Conservation (phyloP, 2,113 vertebrate species). For the Phalacrocorax aristotelis region DNA sequence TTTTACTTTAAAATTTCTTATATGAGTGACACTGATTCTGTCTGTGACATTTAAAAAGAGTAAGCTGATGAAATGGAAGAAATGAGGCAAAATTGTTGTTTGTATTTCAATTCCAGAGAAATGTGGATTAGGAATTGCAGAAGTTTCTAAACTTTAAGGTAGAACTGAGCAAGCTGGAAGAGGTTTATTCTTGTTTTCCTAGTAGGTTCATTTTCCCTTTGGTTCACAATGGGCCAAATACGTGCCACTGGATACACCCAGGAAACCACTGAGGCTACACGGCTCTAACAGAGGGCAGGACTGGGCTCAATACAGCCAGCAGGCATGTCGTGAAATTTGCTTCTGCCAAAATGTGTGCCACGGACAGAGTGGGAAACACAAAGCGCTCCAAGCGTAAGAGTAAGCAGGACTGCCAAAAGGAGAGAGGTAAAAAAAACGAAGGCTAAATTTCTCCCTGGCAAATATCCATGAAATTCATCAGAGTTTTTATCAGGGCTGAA, state of each 20-base stretch:
- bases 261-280: neutral
- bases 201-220: neutral
- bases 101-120: conserved; percentile 15
- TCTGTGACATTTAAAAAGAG: neutral
- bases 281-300: neutral
- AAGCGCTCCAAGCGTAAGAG: neutral
- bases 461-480: neutral
- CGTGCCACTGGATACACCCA: neutral
- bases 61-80: conserved; percentile 27
- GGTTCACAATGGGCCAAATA: neutral
- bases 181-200: neutral
- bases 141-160: conserved; percentile 15
- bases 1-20: conserved; percentile 51
- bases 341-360: neutral
- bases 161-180: neutral
- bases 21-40: neutral
- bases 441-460: neutral
- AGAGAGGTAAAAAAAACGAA: neutral
- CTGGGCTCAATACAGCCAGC: neutral
- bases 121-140: neutral
- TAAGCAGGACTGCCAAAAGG: neutral
- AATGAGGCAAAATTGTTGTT: conserved; percentile 28
- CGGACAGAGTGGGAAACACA: neutral
- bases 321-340: neutral
- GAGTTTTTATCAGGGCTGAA: neutral